Evolutionary conservation across 2,113 vertebrate genomes (phyloP).

Genomic region (Gorsachius goisagi): DNA sequence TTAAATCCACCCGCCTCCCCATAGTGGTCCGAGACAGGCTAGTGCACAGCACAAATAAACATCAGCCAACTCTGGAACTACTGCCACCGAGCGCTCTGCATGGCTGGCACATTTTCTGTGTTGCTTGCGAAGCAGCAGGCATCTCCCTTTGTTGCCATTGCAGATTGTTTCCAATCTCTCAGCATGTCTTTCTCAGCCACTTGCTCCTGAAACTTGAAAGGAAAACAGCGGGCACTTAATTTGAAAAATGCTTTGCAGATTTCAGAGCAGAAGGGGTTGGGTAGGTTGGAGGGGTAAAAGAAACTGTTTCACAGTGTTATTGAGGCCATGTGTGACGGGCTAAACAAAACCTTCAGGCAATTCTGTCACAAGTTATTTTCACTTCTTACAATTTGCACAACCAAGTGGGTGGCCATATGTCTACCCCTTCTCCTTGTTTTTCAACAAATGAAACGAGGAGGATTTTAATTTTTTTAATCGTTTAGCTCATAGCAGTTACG

Average conservation of each 20-base stretch:
- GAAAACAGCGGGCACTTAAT: conserved; percentile 56
- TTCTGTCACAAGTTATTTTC: conserved; percentile 69
- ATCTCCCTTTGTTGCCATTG: conserved; percentile 35
- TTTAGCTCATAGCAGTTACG: conserved; percentile 18
- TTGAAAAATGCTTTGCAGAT: conserved; percentile 66
- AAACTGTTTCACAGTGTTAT: conserved; percentile 60
- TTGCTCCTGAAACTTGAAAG: conserved; percentile 70
- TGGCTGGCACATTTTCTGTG: conserved; percentile 39
- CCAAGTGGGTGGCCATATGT: conserved; percentile 71
- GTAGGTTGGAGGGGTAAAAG: conserved; percentile 15
- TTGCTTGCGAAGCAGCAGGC: conserved; percentile 56
- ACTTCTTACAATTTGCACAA: conserved; percentile 64
- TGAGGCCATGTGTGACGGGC: conserved; percentile 72
- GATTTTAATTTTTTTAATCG: conserved; percentile 38
- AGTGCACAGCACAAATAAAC: conserved; percentile 25
- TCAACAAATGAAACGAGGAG: conserved; percentile 61
- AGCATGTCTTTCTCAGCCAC: conserved; percentile 48
- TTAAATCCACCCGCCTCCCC: background rate
- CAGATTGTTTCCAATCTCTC: conserved; percentile 45
- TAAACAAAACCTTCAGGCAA: conserved; percentile 62
- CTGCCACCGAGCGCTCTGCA: background rate
- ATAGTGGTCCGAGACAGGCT: background rate
- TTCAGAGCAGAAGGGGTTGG: conserved; percentile 17
- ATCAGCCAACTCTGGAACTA: background rate
- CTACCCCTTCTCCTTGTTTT: conserved; percentile 59